These are phyloP conservation scores for Cylloceria caligata DNA, from an alignment of 2,888 invertebrate species.

Conservation along the genomic window DNA sequence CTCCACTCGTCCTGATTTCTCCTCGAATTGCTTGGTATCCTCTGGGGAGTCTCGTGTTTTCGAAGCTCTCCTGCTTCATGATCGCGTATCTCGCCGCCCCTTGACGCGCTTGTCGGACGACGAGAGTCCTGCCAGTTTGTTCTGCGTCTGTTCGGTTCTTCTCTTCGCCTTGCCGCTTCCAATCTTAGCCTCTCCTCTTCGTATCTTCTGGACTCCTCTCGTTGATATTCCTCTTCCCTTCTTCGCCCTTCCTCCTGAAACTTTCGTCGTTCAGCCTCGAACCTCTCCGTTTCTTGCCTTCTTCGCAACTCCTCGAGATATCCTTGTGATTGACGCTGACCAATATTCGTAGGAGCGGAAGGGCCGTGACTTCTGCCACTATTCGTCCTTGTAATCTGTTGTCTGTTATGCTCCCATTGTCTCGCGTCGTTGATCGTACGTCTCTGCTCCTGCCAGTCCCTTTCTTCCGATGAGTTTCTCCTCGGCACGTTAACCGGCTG, in stretches of 20 bases:
- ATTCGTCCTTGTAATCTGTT: constrained; percentile 36
- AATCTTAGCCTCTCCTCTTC: constrained; percentile 65
- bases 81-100: constrained; percentile 47
- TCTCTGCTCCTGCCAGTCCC: constrained; percentile 60
- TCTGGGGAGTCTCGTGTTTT: constrained; percentile 38
- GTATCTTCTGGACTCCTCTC: constrained; percentile 68
- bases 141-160: constrained; percentile 64
- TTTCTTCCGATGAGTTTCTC: constrained; percentile 52
- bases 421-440: constrained; percentile 68
- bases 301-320: constrained; percentile 58
- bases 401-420: constrained; percentile 62
- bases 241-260: constrained; percentile 60
- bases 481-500: constrained; percentile 73
- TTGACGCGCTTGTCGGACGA: constrained; percentile 14
- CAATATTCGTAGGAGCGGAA: constrained; percentile 71
- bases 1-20: constrained; percentile 53
- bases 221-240: constrained; percentile 71
- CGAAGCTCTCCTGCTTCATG: constrained; percentile 62
- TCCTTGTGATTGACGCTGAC: constrained; percentile 57
- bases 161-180: constrained; percentile 50
- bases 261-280: constrained; percentile 50
- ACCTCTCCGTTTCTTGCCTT: constrained; percentile 57
- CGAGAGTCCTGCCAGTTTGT: constrained; percentile 45
- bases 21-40: constrained; percentile 24
- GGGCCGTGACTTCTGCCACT: constrained; percentile 73